Evolutionary conservation across 2,113 vertebrate genomes (phyloP).

Genomic region (Hippocampus abdominalis): DNA sequence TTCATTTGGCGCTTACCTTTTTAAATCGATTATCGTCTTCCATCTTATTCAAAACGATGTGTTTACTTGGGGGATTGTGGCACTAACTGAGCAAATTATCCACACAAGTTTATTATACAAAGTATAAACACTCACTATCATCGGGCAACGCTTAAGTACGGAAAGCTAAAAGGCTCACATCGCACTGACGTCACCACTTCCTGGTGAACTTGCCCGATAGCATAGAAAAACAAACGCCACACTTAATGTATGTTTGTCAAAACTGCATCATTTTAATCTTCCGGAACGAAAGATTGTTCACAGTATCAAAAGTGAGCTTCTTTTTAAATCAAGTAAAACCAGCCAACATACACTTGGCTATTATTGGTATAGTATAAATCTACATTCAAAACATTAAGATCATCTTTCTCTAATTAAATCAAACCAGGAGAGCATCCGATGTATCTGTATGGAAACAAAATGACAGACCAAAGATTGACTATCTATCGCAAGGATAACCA

Average conservation of each 20-base stretch:
- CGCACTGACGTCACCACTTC: background rate
- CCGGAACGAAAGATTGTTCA: slow-evolving; percentile 88
- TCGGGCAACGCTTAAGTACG: slow-evolving; percentile 19
- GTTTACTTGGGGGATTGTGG: fast-evolving
- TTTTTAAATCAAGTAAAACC: slow-evolving; percentile 68
- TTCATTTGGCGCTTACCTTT: slow-evolving; percentile 56
- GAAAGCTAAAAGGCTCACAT: slow-evolving; percentile 23
- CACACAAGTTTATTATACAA: background rate
- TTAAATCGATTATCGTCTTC: slow-evolving; percentile 56
- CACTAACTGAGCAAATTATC: fast-evolving
- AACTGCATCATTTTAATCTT: slow-evolving; percentile 89
- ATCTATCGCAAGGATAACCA: slow-evolving; percentile 53
- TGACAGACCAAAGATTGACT: slow-evolving; percentile 23
- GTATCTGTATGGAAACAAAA: slow-evolving; percentile 66
- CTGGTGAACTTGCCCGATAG: too few relatives aligned
- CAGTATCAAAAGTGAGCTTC: slow-evolving; percentile 92
- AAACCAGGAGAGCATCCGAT: slow-evolving; percentile 81
- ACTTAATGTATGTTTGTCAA: slow-evolving; percentile 73
- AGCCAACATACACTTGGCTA: slow-evolving; percentile 77
- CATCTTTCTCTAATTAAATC: slow-evolving; percentile 71
- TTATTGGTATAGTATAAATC: slow-evolving; percentile 79
- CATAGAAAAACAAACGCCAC: slow-evolving; percentile 60
- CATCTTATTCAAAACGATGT: slow-evolving; percentile 47
- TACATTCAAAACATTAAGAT: slow-evolving; percentile 79
- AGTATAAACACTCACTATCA: background rate